Conservation (phyloP, 1,140 invertebrate genomes). For the Heliconius congener region DNA sequence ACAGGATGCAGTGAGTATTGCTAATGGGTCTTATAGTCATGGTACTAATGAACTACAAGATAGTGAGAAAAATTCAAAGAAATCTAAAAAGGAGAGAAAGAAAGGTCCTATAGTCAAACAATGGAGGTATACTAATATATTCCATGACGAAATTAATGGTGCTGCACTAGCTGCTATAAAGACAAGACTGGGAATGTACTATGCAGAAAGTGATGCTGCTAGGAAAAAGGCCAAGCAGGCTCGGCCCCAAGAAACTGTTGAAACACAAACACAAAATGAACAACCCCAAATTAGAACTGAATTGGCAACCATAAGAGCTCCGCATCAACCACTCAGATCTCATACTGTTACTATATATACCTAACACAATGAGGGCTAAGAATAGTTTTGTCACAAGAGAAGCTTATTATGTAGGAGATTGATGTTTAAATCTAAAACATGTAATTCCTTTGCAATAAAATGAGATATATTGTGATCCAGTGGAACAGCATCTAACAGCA, state of each 20-base stretch:
- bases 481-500: background rate
- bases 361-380: constrained; percentile 31
- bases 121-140: constrained; percentile 79
- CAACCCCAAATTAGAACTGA: constrained; percentile 43
- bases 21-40: constrained; percentile 55
- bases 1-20: constrained; percentile 57
- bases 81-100: constrained; percentile 68
- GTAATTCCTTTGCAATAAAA: background rate
- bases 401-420: background rate
- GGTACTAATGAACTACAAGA: constrained; percentile 42
- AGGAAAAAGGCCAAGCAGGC: constrained; percentile 74
- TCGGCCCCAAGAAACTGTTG: constrained; percentile 58
- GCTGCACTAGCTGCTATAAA: constrained; percentile 77
- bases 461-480: background rate
- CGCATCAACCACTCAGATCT: constrained; percentile 57
- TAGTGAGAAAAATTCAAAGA: constrained; percentile 52
- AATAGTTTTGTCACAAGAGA: background rate
- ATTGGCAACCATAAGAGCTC: constrained; percentile 42
- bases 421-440: background rate
- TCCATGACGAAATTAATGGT: constrained; percentile 80
- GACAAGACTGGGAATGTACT: constrained; percentile 79
- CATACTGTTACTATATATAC: constrained; percentile 73
- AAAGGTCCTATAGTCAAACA: constrained; percentile 78
- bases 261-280: constrained; percentile 59
- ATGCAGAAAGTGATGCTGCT: constrained; percentile 76